Base-by-base conservation (phyloP, 2,113 vertebrate genomes). In the Struthio camelus region DNA sequence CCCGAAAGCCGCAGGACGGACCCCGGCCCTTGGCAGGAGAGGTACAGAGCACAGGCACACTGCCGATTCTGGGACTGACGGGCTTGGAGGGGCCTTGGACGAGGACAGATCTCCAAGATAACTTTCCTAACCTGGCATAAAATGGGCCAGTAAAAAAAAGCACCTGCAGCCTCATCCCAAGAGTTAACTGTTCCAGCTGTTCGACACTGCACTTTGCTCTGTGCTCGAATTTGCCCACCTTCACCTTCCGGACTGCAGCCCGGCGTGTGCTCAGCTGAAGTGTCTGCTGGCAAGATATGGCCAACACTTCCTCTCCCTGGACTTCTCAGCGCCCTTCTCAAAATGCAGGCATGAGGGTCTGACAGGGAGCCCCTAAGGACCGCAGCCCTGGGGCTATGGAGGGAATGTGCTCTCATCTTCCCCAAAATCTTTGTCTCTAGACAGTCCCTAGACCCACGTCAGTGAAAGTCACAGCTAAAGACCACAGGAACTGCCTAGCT, bases 341-440 rank as follows among this genome's bases (percentile, higher is more conserved):
- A 5, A 25, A 59, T n/a, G 14, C 17, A 28, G 65, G 20, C 0
- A 3, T 40, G 1, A 0, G 42, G 22, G 79, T n/a, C 28, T 13
- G 32, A 14, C 3, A 1, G 0, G 44, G 58, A 42, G 59, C 23
- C 46, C 32, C 8, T n/a, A n/a, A 0, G 2, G 27, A 34, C 46
- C 9, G 42, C 1, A 46, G 44, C 44, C 17, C 44, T 46, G 44
- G 44, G 1, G 40, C 46, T 32, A 6, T 0, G 8, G 54, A 61
- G 36, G 54, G 36, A 44, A 14, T 40, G 14, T 59, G 65, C 24
- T 40, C 22, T 50, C 28, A 30, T 18, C 6, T 0, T 18, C 32
- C 2, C 25, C 3, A 5, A 44, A 61, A 42, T 36, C 54, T 48
- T 32, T 54, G 16, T 46, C 44, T 16, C 44, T 46, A 46, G 44